Conservation (phyloP, 2,113 vertebrate species). For the Rhagologus leucostigma region DNA sequence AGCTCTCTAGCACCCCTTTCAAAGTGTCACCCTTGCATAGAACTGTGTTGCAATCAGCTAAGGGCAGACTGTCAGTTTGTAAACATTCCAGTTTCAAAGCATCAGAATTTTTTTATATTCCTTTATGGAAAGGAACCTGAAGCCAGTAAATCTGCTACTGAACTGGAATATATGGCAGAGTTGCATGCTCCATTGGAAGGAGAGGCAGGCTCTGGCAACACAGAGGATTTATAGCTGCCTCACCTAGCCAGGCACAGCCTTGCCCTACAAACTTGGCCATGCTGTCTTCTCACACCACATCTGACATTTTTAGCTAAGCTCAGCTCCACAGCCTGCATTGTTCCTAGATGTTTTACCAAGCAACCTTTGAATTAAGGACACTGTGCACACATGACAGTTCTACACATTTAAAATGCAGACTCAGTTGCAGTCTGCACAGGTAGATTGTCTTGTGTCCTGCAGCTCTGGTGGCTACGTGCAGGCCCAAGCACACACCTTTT, state of each 20-base stretch:
- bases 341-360: neutral
- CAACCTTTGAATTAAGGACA: neutral
- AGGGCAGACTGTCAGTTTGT: neutral
- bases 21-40: neutral
- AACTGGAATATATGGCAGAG: rapidly evolving
- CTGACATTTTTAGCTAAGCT: neutral
- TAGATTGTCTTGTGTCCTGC: neutral
- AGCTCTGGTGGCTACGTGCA: rapidly evolving
- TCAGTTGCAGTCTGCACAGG: rapidly evolving
- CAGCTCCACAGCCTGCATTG: neutral
- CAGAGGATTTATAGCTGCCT: neutral
- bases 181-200: neutral
- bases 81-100: neutral
- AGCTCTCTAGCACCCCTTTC: neutral
- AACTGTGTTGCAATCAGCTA: neutral
- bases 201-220: neutral
- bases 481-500: neutral
- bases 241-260: neutral
- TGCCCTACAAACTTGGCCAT: neutral
- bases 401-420: neutral
- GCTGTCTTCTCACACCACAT: neutral
- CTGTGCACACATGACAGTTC: neutral
- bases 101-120: neutral
- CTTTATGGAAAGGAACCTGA: neutral
- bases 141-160: neutral